Base-by-base conservation (phyloP, 2,888 invertebrate species). In the Caenorhabditis sp. region DNA sequence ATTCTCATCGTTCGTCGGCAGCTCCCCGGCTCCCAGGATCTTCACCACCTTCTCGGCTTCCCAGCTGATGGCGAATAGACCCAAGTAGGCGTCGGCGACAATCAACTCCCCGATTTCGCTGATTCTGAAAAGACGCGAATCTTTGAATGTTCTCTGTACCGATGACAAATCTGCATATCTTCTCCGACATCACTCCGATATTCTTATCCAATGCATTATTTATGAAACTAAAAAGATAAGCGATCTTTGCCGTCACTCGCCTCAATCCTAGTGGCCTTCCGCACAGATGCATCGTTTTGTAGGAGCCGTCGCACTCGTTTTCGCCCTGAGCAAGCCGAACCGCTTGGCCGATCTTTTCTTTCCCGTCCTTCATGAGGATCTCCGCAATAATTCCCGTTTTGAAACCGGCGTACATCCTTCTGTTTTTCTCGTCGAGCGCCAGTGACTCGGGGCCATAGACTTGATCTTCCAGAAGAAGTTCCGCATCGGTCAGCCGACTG, bases 251-350 rank as follows among this genome's bases (percentile, higher is more conserved):
- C n/a, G n/a, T n/a, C n/a, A n/a, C n/a, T n/a, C 26, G 66, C 74
- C 82, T 70, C 55, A 84, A 32, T 45, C 82, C 84, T 3, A 84
- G 66, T 27, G 84, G 82, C 15, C 84, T 66, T 48, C 84, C 84
- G 59, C 83, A 83, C 17, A 66, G 46, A 11, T 66, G 63, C 56
- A 70, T 58, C 37, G 62, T 52, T 22, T 52, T 45, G 56, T 82
- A 82, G 30, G 75, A 66, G 8, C 83, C 82, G 59, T 83, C 83
- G 45, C 83, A 83, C 15, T 79, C 77, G 8, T 78, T 58, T 6
- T 68, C 43, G 43, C 68, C 68, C n/a, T 68, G 58, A 11, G 78
- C 77, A 8, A 82, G 65, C 17, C 72, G 72, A 7, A 82, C 80
- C 0, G 80, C 80, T 35, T 72, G 77, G 2, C 59, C 43, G 37